Base-by-base conservation (phyloP, 2,888 invertebrate species). In the Chouioia cunea region DNA sequence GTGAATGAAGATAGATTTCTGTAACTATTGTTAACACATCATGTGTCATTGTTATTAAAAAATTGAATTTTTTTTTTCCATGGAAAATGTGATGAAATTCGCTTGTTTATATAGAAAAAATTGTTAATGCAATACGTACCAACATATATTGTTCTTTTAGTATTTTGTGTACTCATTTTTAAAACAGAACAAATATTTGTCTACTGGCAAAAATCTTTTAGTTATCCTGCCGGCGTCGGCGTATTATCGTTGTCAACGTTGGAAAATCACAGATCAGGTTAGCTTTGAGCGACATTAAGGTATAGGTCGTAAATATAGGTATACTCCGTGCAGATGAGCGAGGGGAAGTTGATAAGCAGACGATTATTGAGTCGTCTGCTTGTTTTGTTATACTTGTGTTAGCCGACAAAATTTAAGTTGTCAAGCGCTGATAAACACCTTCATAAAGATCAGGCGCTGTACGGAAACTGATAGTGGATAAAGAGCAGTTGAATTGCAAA, bases 61-160 rank as follows among this genome's bases (percentile, higher is more conserved):
- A 52, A 15, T 46, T 46, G 14, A 46, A 18, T 23, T 54, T 50
- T 47, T 36, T n/a, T n/a, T n/a, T n/a, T n/a, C n/a, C n/a, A n/a
- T n/a, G n/a, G n/a, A 10, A 36, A 36, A 36, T 12, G 36, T 36
- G 12, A 36, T 2, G 36, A 36, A 36, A 36, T 36, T 36, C 10
- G 12, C 1, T 36, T 36, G 12, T 36, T 36, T 47, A n/a, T 36
- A 50, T 12, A 57, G 48, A 23, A 66, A 47, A 58, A 48, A 54
- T 18, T 47, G 10, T 14, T 48, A 14, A 57, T 53, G 23, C 18
- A 18, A 22, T 58, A 75, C 86, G 74, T 79, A 86, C 87, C 95
- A 16, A 94, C 94, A 81, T 95, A 95, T 76, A 95, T 91, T 1
- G 94, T 95, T 74, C 94, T 88, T 83, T 95, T 95, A 36, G 92